Base-by-base conservation (phyloP, 2,113 vertebrate species). In the Cacatua alba region DNA sequence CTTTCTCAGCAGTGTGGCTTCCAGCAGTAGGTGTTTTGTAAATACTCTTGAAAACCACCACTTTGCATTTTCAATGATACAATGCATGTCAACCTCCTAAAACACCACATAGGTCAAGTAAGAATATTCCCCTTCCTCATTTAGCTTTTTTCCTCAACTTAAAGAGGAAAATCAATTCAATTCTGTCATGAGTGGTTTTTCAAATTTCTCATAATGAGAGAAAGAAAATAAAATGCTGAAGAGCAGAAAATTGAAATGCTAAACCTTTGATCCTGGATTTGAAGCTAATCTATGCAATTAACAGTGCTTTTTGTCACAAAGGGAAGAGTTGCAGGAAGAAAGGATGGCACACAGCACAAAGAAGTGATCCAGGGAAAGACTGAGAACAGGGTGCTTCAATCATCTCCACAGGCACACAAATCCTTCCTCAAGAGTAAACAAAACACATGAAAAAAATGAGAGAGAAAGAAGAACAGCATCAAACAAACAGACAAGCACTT, bases 191-290 rank as follows among this genome's bases (percentile, higher is more conserved):
- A 92, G 37, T 26, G 17, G 24, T 62, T 95, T 95, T 67, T 26
- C 28, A 88, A 78, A 90, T 82, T 59, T 53, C 9, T 39, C 10
- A 8, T 63, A 55, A 88, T 48, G 41, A 72, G 15, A 55, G 67
- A 91, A 90, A 46, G 37, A 80, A 92, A 90, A 62, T 52, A 94
- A 92, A 79, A 78, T 95, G 63, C 60, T 59, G 53, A 92, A 82
- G 83, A 89, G 20, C 21, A 95, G 75, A 83, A 96, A 89, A 92
- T 86, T 20, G 12, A 86, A 95, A 57, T 57, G 78, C 59, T 81
- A 91, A 74, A 83, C 46, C 20, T 78, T 80, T 82, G 89, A 53
- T 78, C 37, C 43, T 78, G 67, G 57, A 85, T 93, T 90, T 95
- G 72, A 70, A 86, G 79, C 17, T 76, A 80, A 95, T 28, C 37